Base-by-base conservation (phyloP, 2,113 vertebrate genomes). In the Dryoscopus gambensis region DNA sequence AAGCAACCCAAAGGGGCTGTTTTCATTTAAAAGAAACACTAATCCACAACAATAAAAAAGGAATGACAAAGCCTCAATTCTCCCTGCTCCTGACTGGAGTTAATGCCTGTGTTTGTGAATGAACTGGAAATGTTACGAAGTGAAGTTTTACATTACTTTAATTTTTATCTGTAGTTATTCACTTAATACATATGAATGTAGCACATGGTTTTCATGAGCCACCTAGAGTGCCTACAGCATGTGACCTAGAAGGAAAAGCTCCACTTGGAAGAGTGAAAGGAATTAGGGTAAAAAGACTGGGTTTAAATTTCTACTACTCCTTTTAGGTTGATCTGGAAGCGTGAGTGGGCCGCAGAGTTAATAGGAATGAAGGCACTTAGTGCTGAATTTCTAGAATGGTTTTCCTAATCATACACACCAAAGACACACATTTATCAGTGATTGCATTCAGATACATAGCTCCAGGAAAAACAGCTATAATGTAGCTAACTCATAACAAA, bases 1-100 rank as follows among this genome's bases (percentile, higher is more conserved):
- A 95, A 97, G 94, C 93, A 97, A 98, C 95, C 95, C 96, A 94
- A 87, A 95, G 90, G 94, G 82, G 85, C 98, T 98, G 97, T 97
- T 98, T 98, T 97, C 96, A 97, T 97, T 98, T 98, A 97, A 96
- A 96, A 97, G 96, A 96, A 97, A 97, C 64, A 97, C 96, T 96
- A 95, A 97, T 93, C 96, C 92, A 95, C 90, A 97, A 97, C 93
- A 97, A 96, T 96, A 86, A 95, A 97, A 94, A 80, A 79, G 90
- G 90, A 97, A 97, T 81, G 95, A 94, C 33, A 85, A 93, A 80
- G 77, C 80, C 44, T 83, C 73, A 55, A 4, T 68, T 82, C 65
- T 89, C n/a, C 50, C 42, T 28, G 6, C 21, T 65, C 56, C 17
- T 8, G n/a, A n/a, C 6, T 70, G 30, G 28, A 92, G 73, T 56